Base-by-base conservation (phyloP, 2,888 invertebrate species). In the Hermaeophaga mercurialis region DNA sequence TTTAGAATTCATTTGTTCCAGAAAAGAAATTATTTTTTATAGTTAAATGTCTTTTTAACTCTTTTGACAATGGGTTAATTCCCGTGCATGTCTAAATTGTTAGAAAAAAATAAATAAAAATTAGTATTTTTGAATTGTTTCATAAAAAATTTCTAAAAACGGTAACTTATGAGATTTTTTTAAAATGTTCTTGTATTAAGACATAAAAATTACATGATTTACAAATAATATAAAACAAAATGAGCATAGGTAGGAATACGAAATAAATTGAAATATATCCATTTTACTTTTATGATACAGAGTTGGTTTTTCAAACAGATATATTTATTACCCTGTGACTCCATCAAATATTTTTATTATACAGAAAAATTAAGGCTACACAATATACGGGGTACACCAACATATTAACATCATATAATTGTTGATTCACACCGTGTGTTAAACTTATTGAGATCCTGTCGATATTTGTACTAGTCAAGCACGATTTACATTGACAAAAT, bases 281-380 rank as follows among this genome's bases (percentile, higher is more conserved):
- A 50, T 50, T 50, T 41, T 41, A 50, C 50, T 50, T 50, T 50
- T 36, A 31, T 50, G 41, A 50, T 50, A 50, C 50, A 50, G 50
- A 33, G 50, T 41, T 41, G 28, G 41, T 50, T 41, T 50, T 50
- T 50, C 50, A 50, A 50, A 50, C 41, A 41, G 50, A 50, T 50
- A 50, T 50, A 50, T 50, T 50, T 43, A 50, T 28, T 50, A 50
- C 50, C 50, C 50, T 50, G 50, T 50, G 8, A 22, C 15, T 50
- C 50, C 50, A 41, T 50, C 15, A 22, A 50, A 43, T 17, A 43
- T 12, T 50, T 48, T 22, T 50, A 50, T 50, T 41, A 14, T 50
- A 50, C 43, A 50, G 22, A 41, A 38, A 38, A 38, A 38, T 38
- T 38, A 3, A 19, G 41, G 12, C 12, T 22, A 22, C n/a, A 38